Evolutionary conservation across 2,113 vertebrate genomes (phyloP).

Genomic region (Nothocercus julius): DNA sequence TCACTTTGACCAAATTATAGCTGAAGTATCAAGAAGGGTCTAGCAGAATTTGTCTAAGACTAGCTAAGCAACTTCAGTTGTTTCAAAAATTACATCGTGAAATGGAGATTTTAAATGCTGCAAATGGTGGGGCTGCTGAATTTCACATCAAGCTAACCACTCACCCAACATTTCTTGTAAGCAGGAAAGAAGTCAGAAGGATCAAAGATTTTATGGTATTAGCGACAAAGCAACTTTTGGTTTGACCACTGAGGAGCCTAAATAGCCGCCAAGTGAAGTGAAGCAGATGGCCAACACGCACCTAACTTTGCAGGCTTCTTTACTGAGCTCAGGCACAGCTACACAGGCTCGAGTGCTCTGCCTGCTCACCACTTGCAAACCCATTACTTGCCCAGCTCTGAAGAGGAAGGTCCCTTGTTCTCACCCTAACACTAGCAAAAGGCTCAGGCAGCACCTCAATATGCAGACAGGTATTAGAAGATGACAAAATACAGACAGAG

Average conservation of each 20-base stretch:
- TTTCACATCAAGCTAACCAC: not conserved
- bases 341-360: not conserved
- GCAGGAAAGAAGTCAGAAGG: not conserved
- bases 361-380: not conserved
- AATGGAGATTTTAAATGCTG: not conserved
- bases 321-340: not conserved
- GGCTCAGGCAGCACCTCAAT: not conserved
- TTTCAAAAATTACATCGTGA: not conserved
- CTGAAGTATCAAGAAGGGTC: not conserved
- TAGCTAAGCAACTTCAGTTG: not conserved
- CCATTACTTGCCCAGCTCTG: not conserved
- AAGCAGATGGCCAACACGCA: not conserved
- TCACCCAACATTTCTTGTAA: not conserved
- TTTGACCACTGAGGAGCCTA: not conserved
- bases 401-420: not conserved
- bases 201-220: not conserved
- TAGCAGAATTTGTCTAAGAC: not conserved
- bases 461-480: not conserved
- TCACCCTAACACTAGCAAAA: not conserved
- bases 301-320: not conserved
- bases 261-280: not conserved
- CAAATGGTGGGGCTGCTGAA: not conserved
- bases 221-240: not conserved
- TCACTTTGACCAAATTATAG: not conserved
- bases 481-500: not conserved